Conservation (phyloP, 2,888 invertebrate species). For the Tricholauxania praeusta region DNA sequence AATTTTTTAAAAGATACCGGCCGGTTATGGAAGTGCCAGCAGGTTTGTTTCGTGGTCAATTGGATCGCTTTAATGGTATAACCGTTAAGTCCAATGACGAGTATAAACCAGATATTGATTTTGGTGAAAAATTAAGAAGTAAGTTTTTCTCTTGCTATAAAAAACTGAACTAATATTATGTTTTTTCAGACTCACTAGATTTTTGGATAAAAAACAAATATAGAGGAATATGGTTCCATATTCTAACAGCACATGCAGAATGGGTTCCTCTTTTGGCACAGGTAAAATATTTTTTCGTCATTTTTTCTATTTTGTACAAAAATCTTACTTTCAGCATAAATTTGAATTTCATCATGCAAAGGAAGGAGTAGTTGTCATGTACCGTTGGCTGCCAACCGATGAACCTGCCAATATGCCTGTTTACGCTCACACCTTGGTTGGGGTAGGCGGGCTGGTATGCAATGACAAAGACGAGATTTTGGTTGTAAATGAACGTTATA, state of each 20-base stretch:
- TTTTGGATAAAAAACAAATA: constrained; percentile 76
- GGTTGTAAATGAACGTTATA: constrained; percentile 80
- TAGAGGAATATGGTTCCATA: constrained; percentile 85
- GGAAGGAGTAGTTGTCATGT: constrained; percentile 82
- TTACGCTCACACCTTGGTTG: constrained; percentile 82
- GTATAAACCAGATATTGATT: constrained; percentile 69
- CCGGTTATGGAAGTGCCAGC: constrained; percentile 56
- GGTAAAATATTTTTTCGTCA: constrained; percentile 65
- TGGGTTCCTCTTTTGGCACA: constrained; percentile 83
- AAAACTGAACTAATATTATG: background rate
- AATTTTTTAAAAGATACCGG: constrained; percentile 18
- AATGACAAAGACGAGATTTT: constrained; percentile 79
- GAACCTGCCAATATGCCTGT: constrained; percentile 76
- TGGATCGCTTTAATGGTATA: constrained; percentile 80
- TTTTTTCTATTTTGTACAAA: background rate
- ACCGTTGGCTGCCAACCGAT: constrained; percentile 80
- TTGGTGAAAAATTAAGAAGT: constrained; percentile 74
- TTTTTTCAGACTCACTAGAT: constrained; percentile 68
- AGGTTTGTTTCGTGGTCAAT: constrained; percentile 68
- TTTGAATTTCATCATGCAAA: constrained; percentile 92
- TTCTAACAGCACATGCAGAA: constrained; percentile 76
- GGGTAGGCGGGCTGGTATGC: constrained; percentile 88
- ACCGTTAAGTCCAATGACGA: constrained; percentile 77
- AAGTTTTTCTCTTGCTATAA: constrained; percentile 50
- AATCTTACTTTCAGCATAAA: constrained; percentile 67